A percentile compares a stretch with the other conserved stretches of the same genome.
Conservation (phyloP, 2,888 invertebrate genomes). For the Chloromyia formosa region DNA sequence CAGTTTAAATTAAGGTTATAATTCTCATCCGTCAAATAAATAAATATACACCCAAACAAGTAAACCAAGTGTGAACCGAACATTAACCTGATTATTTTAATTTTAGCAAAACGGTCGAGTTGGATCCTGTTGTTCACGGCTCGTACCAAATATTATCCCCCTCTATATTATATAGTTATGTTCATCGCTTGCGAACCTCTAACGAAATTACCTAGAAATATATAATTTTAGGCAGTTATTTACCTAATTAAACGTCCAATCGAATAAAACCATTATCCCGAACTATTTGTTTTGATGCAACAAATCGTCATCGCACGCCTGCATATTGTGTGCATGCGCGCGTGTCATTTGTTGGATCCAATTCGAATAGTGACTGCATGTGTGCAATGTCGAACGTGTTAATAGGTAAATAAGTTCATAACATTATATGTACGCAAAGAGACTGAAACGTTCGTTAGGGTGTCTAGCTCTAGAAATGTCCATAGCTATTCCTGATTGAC, state of each 20-base stretch:
- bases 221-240: conserved; percentile 54
- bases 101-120: conserved; percentile 39
- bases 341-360: conserved; percentile 25
- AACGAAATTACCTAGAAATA: conserved; percentile 54
- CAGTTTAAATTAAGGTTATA: too few relatives aligned
- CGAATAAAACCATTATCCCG: conserved; percentile 15
- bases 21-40: too few relatives aligned
- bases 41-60: too few relatives aligned
- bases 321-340: too few relatives aligned
- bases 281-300: conserved; percentile 22
- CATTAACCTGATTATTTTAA: conserved; percentile 25
- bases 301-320: conserved; percentile 19
- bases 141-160: conserved; percentile 7
- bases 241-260: conserved; percentile 52
- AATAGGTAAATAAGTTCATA: conserved; percentile 51
- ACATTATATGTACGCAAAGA: conserved; percentile 46
- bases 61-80: neutral
- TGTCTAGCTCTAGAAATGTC: conserved; percentile 60
- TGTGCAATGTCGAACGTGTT: conserved; percentile 34
- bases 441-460: conserved; percentile 58
- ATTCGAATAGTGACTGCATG: conserved; percentile 30
- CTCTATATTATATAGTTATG: conserved; percentile 59
- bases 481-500: conserved; percentile 61
- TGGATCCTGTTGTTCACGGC: conserved; percentile 7
- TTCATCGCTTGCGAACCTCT: conserved; percentile 64